phyloP scores from a whole-genome alignment of 2,888 invertebrate genomes.

The Leucoma salicis region DNA sequence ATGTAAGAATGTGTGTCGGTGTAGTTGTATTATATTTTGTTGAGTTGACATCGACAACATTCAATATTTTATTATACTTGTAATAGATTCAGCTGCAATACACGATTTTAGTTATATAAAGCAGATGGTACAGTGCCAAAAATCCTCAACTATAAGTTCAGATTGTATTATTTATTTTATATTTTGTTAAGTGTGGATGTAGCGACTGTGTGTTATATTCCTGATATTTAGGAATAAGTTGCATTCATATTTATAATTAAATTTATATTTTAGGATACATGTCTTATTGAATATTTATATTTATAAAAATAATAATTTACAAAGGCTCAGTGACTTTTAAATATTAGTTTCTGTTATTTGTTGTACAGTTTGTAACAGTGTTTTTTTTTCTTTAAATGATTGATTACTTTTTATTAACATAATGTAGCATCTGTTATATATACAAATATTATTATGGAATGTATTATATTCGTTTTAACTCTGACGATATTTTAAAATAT shows the following conservation, averaged over 20 bases:
- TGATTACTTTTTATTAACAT: conserved; percentile 32
- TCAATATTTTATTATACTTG: conserved; percentile 37
- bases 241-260: conserved; percentile 80
- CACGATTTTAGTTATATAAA: conserved; percentile 49
- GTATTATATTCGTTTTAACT: neutral
- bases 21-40: conserved; percentile 73
- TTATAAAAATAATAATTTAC: conserved; percentile 63
- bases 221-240: conserved; percentile 82
- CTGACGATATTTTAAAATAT: conserved; percentile 24
- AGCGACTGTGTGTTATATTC: conserved; percentile 79
- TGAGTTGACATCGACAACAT: conserved; percentile 46
- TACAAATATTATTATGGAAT: conserved; percentile 25
- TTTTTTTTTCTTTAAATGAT: conserved; percentile 68
- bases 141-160: conserved; percentile 76
- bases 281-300: conserved; percentile 61
- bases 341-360: conserved; percentile 50
- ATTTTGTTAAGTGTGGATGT: conserved; percentile 77
- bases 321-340: conserved; percentile 75
- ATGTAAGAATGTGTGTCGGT: conserved; percentile 40
- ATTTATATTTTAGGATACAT: conserved; percentile 75
- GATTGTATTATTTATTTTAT: conserved; percentile 67
- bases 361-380: conserved; percentile 58
- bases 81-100: conserved; percentile 56
- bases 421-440: conserved; percentile 27
- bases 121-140: conserved; percentile 80